These are phyloP conservation scores for Orius laevigatus DNA, from an alignment of 1,140 invertebrate species.

Conservation along the genomic window DNA sequence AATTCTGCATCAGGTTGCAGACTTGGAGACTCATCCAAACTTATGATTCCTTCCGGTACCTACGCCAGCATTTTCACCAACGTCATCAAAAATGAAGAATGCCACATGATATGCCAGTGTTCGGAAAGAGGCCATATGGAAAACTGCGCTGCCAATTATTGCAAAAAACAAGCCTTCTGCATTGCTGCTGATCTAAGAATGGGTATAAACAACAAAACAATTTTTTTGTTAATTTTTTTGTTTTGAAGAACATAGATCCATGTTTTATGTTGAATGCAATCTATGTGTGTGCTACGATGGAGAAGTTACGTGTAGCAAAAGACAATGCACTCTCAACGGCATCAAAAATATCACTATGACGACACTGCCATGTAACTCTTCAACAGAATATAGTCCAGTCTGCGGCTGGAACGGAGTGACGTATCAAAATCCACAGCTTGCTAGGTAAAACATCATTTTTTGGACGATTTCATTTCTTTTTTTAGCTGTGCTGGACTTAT, in stretches of 20 bases:
- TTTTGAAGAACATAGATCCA: constrained; percentile 45
- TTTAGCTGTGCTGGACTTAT: constrained; percentile 52
- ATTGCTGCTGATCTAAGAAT: not conserved
- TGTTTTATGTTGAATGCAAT: constrained; percentile 70
- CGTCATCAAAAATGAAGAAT: constrained; percentile 39
- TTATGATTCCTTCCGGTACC: constrained; percentile 52
- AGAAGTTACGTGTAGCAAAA: constrained; percentile 64
- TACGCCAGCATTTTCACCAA: constrained; percentile 55
- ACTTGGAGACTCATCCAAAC: constrained; percentile 59
- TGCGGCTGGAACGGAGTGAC: constrained; percentile 63
- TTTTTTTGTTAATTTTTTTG: constrained; percentile 23
- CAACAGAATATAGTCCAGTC: constrained; percentile 64
- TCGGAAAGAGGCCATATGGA: constrained; percentile 42
- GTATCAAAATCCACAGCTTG: constrained; percentile 69
- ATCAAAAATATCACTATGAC: constrained; percentile 21
- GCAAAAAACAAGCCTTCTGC: constrained; percentile 22
- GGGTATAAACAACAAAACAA: not conserved
- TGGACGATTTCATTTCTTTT: too few species aligned
- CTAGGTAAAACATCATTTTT: constrained; percentile 37
- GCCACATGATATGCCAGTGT: constrained; percentile 66
- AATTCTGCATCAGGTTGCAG: constrained; percentile 42
- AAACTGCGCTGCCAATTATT: constrained; percentile 55
- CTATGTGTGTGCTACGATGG: constrained; percentile 67
- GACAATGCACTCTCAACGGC: constrained; percentile 34
- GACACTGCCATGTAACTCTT: constrained; percentile 68